phyloP scores from a whole-genome alignment of 2,797 vertebrate species.

The Catharus ustulatus region DNA sequence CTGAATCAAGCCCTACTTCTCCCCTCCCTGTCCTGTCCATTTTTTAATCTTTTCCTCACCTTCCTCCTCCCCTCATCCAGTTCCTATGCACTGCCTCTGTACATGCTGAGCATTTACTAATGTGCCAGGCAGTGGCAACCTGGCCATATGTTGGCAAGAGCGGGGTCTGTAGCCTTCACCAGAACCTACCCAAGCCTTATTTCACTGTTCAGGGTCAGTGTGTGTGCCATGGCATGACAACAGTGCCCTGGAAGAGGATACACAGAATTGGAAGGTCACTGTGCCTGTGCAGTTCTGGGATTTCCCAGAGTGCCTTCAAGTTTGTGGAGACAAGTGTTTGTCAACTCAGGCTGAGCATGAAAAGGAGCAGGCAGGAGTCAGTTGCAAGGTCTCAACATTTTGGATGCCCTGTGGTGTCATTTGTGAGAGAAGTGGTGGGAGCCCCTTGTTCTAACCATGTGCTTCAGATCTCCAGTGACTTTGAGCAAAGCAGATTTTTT shows the following conservation, averaged over 20 bases:
- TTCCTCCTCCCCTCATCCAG: not conserved
- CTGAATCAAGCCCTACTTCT: not conserved
- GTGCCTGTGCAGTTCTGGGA: not conserved
- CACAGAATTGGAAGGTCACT: not conserved
- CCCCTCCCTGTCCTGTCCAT: not conserved
- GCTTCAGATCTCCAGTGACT: not conserved
- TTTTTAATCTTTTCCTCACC: not conserved
- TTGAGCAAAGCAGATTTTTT: not conserved
- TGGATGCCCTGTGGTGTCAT: not conserved
- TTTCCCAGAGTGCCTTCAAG: not conserved
- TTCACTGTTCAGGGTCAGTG: not conserved
- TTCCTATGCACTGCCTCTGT: not conserved
- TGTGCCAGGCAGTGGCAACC: not conserved
- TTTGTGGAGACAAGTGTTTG: not conserved
- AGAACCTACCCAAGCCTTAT: not conserved
- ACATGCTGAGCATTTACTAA: not conserved
- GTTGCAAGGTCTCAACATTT: not conserved
- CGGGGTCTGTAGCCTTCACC: not conserved
- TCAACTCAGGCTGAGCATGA: not conserved
- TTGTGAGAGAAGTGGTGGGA: not conserved
- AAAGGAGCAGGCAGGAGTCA: not conserved
- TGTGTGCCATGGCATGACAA: not conserved
- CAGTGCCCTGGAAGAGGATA: not conserved
- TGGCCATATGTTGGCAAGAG: not conserved
- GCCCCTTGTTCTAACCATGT: not conserved